Evolutionary conservation across 2,888 invertebrate genomes (phyloP).

Genomic region (Cephus runcator): DNA sequence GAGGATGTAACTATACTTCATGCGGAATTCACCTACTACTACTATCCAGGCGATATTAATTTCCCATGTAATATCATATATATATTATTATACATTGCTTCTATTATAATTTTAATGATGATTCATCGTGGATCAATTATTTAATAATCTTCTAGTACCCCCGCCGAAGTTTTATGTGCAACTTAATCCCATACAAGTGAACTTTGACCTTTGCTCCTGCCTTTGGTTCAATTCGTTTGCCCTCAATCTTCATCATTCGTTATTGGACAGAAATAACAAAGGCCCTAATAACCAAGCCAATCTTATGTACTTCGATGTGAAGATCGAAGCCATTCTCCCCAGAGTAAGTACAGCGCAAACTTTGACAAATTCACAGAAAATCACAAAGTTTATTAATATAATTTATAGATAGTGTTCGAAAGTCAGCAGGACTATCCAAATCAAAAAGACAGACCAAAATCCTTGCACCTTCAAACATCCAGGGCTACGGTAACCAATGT

Average conservation of each 20-base stretch:
- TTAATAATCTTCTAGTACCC: constrained; percentile 77
- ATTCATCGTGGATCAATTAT: neutral
- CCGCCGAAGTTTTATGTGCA: constrained; percentile 92
- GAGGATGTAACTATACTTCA: constrained; percentile 93
- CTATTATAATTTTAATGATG: neutral
- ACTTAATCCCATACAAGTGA: constrained; percentile 88
- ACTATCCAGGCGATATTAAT: constrained; percentile 90
- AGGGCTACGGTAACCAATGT: constrained; percentile 79
- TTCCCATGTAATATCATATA: constrained; percentile 73
- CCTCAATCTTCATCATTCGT: constrained; percentile 84
- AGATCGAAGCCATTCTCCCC: constrained; percentile 93
- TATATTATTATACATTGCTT: neutral
- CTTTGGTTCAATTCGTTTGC: constrained; percentile 96
- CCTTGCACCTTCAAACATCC: constrained; percentile 86
- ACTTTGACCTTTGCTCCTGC: constrained; percentile 87
- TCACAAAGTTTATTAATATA: neutral
- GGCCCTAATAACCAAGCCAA: constrained; percentile 47
- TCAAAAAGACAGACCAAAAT: constrained; percentile 88
- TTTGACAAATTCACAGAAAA: neutral
- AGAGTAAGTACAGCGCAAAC: constrained; percentile 70
- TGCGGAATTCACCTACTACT: constrained; percentile 95
- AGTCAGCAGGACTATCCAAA: constrained; percentile 79
- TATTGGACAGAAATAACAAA: constrained; percentile 67
- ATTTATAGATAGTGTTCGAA: constrained; percentile 79
- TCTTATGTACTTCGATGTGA: constrained; percentile 82